phyloP scores from a whole-genome alignment of 2,888 invertebrate species.

The Nomada hirtipes region DNA sequence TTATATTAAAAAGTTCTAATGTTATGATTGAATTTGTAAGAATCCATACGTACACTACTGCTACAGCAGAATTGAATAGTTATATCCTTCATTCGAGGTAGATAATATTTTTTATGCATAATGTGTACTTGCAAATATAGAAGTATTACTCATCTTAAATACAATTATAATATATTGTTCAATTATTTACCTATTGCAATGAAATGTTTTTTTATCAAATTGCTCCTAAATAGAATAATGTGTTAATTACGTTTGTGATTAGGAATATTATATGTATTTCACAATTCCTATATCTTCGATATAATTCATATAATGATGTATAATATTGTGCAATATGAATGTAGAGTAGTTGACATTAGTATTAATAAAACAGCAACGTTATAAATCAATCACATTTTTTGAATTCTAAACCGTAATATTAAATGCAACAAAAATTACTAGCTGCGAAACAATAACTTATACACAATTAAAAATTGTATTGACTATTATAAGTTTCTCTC shows the following conservation, averaged over 20 bases:
- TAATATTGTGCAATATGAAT: neutral
- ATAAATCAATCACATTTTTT: too few species aligned
- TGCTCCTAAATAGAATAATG: neutral
- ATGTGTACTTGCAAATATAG: too few species aligned
- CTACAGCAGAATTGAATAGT: too few species aligned
- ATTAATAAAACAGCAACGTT: neutral
- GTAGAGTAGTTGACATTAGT: neutral
- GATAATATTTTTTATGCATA: too few species aligned
- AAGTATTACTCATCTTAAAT: too few species aligned
- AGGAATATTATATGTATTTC: neutral
- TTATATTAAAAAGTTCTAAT: too few species aligned
- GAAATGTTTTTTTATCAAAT: neutral
- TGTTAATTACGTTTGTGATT: neutral
- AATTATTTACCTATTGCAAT: neutral
- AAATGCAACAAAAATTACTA: slow-evolving; percentile 10
- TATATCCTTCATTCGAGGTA: too few species aligned
- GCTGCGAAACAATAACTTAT: neutral
- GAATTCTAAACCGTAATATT: neutral
- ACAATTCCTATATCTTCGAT: neutral
- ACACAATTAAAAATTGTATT: neutral
- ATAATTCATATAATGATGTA: neutral
- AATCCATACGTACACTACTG: too few species aligned
- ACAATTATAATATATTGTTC: too few species aligned
- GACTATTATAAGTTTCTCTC: neutral
- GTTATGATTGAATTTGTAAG: too few species aligned